A percentile compares a stretch with the other conserved stretches of the same genome.
Conservation (phyloP, 30 jellyfish, hydroid and myxozoan species). For the Clytia hemisphaerica region DNA sequence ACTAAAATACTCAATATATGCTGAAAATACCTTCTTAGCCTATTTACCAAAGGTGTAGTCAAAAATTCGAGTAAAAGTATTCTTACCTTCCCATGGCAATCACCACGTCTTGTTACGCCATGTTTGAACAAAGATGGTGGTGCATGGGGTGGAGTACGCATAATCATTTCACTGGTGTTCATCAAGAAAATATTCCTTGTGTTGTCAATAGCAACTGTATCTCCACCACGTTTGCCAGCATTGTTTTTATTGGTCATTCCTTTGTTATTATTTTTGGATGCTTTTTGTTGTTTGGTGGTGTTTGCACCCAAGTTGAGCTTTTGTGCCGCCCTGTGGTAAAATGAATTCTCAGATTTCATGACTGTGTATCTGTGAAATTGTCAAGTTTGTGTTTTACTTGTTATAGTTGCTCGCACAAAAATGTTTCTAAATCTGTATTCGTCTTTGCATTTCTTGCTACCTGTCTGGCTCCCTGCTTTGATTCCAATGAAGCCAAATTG, state of each 20-base stretch:
- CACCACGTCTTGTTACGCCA: constrained; percentile 50
- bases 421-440: no score
- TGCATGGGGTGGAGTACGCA: constrained; percentile 95
- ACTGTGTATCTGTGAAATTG: no score
- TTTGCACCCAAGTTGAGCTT: constrained; percentile 68
- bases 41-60: no score
- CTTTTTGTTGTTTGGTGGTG: not conserved
- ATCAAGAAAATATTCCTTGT: constrained; percentile 61
- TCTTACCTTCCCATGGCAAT: constrained; percentile 82
- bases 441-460: no score
- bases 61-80: no score
- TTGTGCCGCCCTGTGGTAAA: constrained; percentile 74
- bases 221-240: constrained; percentile 17
- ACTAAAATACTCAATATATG: no score
- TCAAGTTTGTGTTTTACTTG: no score
- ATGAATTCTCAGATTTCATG: not conserved
- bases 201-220: constrained; percentile 39
- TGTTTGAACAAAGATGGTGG: constrained; percentile 83
- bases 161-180: constrained; percentile 71
- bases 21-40: no score
- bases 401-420: no score
- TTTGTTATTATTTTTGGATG: constrained; percentile 17
- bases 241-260: constrained; percentile 46
- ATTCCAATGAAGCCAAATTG: no score
- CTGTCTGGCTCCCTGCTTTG: no score